phyloP scores from a whole-genome alignment of 2,113 vertebrate genomes.

The Heteronetta atricapilla region DNA sequence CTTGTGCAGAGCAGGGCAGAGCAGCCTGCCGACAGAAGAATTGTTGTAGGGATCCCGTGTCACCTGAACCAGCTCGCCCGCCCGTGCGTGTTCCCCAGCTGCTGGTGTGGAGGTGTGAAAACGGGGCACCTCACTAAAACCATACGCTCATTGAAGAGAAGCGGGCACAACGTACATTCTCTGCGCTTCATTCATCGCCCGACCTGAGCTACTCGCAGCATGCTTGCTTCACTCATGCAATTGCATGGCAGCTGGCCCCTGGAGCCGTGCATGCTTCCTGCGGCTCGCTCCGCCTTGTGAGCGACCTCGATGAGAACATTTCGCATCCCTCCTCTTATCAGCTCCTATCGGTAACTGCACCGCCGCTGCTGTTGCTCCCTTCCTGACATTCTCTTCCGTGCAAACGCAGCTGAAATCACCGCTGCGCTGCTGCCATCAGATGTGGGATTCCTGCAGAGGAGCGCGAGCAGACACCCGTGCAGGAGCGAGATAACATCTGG shows the following conservation, averaged over 20 bases:
- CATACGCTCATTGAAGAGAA: not conserved
- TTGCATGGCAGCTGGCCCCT: not conserved
- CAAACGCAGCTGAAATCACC: not conserved
- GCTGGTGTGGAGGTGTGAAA: not conserved
- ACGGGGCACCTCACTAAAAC: not conserved
- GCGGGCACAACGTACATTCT: not conserved
- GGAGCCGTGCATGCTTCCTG: not conserved
- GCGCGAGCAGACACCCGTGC: not conserved
- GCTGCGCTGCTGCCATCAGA: not conserved
- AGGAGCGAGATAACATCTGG: not conserved
- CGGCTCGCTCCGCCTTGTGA: not conserved
- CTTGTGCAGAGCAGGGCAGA: not conserved
- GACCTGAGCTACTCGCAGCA: fast-evolving
- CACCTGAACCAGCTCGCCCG: fast-evolving
- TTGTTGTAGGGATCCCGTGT: fast-evolving
- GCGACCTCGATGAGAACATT: not conserved
- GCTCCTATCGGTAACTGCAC: not conserved
- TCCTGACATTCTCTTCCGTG: not conserved
- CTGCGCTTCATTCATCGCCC: fast-evolving
- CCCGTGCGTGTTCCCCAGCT: fast-evolving
- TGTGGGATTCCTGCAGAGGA: not conserved
- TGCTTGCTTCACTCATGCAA: not conserved
- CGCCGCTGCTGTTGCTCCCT: not conserved
- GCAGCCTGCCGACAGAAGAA: not conserved
- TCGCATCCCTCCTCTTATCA: not conserved